Percentiles rank a stretch among this genome's conserved stretches.
phyloP scores from a whole-genome alignment of 2,888 invertebrate genomes.

The Amphipoea lucens region DNA sequence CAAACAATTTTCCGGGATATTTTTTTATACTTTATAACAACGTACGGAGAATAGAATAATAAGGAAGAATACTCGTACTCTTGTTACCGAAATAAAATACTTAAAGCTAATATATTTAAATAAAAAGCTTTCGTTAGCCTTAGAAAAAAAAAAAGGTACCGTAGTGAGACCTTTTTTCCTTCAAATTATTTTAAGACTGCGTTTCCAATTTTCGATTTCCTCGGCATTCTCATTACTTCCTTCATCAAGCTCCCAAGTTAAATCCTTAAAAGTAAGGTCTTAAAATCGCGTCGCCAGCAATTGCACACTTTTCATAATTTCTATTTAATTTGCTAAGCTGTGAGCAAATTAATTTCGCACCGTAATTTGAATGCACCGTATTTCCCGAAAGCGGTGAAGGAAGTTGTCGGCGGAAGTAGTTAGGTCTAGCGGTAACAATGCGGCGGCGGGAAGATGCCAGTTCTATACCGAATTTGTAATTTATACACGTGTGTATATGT shows the following conservation, averaged over 20 bases:
- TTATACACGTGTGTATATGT: constrained; percentile 59
- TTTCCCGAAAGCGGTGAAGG: constrained; percentile 68
- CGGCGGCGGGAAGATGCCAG: constrained; percentile 73
- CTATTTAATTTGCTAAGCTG: constrained; percentile 46
- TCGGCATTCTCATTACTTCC: constrained; percentile 14
- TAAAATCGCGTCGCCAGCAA: constrained; percentile 19
- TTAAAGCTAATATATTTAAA: not conserved
- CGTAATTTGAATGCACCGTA: constrained; percentile 51
- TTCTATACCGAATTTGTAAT: constrained; percentile 72
- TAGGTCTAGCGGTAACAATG: constrained; percentile 74
- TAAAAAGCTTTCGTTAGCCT: not conserved
- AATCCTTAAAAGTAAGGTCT: constrained; percentile 27
- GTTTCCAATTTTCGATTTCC: not conserved
- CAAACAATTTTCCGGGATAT: constrained; percentile 25
- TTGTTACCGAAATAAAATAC: constrained; percentile 3
- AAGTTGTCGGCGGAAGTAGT: constrained; percentile 79
- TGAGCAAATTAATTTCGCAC: constrained; percentile 54
- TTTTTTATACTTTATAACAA: constrained; percentile 5
- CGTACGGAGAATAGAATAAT: not conserved
- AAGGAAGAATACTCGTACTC: not conserved
- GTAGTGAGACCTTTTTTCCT: not conserved
- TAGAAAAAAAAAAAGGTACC: not conserved
- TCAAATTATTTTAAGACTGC: not conserved
- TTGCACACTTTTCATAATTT: constrained; percentile 44
- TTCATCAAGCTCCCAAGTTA: constrained; percentile 19